Conservation (phyloP, 2,888 invertebrate genomes). For the Sipha maydis region DNA sequence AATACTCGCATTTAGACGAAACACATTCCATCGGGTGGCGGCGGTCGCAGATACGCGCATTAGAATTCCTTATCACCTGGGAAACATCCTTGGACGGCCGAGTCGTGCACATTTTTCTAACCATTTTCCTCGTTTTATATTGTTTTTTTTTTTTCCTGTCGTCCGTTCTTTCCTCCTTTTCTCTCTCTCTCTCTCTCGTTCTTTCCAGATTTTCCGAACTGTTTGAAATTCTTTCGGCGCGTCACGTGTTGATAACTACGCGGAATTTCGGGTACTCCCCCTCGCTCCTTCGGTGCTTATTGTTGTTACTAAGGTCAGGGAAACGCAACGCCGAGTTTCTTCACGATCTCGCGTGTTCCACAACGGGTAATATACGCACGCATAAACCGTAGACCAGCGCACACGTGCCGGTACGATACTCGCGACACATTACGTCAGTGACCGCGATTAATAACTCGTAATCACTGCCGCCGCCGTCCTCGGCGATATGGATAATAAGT, state of each 20-base stretch:
- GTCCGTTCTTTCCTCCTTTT: no score
- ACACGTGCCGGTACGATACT: neutral
- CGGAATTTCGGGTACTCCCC: constrained; percentile 44
- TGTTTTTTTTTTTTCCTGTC: no score
- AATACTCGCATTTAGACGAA: neutral
- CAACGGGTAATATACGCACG: neutral
- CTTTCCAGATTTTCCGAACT: neutral
- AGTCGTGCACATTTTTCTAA: constrained; percentile 28
- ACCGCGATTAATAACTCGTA: neutral
- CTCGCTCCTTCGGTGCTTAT: neutral
- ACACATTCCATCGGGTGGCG: constrained; percentile 49
- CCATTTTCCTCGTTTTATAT: neutral
- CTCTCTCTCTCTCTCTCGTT: neutral
- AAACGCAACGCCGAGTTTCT: neutral
- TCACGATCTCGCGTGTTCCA: neutral
- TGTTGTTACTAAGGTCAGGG: neutral
- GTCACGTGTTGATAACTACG: constrained; percentile 57
- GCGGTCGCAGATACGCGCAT: constrained; percentile 51
- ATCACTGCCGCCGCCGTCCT: neutral
- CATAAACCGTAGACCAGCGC: no score
- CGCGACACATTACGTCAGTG: no score
- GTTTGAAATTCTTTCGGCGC: constrained; percentile 31
- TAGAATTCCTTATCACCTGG: constrained; percentile 59
- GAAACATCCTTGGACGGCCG: constrained; percentile 53
- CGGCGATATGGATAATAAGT: neutral